Conservation (phyloP, 2,888 invertebrate species). For the Zele albiditarsus region DNA sequence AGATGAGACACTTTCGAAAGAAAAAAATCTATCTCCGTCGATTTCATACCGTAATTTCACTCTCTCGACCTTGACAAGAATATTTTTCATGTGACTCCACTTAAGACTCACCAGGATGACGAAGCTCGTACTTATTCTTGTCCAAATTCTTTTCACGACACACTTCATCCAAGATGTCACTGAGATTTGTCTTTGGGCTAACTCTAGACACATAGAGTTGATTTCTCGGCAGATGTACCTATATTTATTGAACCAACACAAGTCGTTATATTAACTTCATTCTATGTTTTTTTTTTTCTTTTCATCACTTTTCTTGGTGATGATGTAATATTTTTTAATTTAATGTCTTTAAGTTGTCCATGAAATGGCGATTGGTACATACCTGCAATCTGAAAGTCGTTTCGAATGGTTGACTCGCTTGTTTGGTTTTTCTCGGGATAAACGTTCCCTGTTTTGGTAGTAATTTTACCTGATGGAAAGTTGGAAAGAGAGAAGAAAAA, state of each 20-base stretch:
- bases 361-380: conserved; percentile 28
- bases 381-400: conserved; percentile 76
- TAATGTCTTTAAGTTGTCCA: conserved; percentile 18
- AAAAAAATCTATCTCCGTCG: not conserved
- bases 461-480: conserved; percentile 64
- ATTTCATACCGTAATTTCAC: not conserved
- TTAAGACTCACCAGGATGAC: conserved; percentile 80
- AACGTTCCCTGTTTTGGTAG: conserved; percentile 68
- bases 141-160: conserved; percentile 86
- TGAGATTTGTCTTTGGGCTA: conserved; percentile 80
- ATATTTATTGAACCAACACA: conserved; percentile 41
- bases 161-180: conserved; percentile 81
- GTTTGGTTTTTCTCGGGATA: conserved; percentile 63
- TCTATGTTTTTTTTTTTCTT: not conserved
- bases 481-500: conserved; percentile 27
- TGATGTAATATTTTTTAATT: conserved; percentile 16
- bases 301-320: not conserved
- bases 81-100: conserved; percentile 3
- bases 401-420: conserved; percentile 77
- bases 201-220: conserved; percentile 86
- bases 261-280: conserved; percentile 4
- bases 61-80: not conserved
- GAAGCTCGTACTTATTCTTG: conserved; percentile 82
- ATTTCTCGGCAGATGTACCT: conserved; percentile 85
- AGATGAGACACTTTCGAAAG: not conserved